Conservation (phyloP, 1,140 invertebrate species). For the Cotesia vestalis region DNA sequence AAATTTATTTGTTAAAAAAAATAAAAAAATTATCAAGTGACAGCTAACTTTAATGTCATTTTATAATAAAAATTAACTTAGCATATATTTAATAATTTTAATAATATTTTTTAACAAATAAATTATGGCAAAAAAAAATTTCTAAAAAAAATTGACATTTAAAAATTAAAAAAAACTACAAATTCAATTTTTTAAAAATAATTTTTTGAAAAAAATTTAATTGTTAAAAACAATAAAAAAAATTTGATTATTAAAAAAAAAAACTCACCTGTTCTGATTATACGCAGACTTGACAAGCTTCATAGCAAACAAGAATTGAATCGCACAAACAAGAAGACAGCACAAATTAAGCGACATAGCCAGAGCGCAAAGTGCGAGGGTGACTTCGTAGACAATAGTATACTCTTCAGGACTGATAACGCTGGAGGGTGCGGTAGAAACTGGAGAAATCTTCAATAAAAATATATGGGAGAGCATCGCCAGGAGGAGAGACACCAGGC, state of each 20-base stretch:
- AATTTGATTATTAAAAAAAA: neutral
- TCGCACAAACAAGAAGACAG: constrained; percentile 90
- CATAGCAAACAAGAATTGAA: constrained; percentile 92
- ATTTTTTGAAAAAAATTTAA: neutral
- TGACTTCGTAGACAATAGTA: constrained; percentile 89
- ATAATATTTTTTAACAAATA: no score
- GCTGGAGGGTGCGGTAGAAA: constrained; percentile 67
- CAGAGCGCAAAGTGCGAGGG: constrained; percentile 85
- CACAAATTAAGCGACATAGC: constrained; percentile 88
- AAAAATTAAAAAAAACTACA: no score
- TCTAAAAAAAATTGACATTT: no score
- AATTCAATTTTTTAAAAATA: no score
- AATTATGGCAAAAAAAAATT: no score
- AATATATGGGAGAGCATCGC: constrained; percentile 86
- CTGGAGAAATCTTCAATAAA: constrained; percentile 82
- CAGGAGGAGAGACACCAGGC: constrained; percentile 82
- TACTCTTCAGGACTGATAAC: constrained; percentile 78
- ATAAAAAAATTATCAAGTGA: no score
- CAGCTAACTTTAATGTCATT: no score
- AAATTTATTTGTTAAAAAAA: no score
- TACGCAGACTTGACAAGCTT: constrained; percentile 83
- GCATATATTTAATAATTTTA: no score
- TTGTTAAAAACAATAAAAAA: constrained; percentile 2
- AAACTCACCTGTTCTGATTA: constrained; percentile 57
- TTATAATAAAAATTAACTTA: no score